Conservation (phyloP, 1,140 invertebrate species). For the Nephila pilipes region DNA sequence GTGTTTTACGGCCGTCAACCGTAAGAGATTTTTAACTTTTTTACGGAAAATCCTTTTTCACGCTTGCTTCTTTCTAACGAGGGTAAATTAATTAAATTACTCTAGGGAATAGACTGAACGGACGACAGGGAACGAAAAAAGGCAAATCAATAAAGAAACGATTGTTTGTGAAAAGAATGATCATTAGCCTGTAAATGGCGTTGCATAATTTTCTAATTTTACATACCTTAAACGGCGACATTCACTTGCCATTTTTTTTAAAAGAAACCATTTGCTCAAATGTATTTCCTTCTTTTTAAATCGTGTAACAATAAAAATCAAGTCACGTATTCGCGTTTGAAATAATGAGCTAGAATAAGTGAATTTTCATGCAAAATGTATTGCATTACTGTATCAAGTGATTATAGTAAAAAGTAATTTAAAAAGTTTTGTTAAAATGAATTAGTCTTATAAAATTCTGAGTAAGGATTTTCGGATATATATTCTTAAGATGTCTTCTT, state of each 20-base stretch:
- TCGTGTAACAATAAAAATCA: too few species aligned
- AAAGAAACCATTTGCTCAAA: neutral
- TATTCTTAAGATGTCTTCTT: too few species aligned
- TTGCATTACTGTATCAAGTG: too few species aligned
- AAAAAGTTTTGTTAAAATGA: too few species aligned
- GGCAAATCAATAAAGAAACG: neutral
- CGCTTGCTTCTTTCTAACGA: constrained; percentile 3
- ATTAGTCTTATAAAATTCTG: too few species aligned
- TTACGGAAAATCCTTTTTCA: neutral
- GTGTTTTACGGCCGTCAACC: neutral
- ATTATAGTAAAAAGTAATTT: too few species aligned
- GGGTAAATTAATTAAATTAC: constrained; percentile 50
- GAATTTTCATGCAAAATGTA: too few species aligned
- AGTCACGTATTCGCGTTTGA: too few species aligned
- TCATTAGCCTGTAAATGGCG: neutral
- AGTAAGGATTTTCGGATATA: too few species aligned
- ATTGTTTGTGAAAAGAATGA: neutral
- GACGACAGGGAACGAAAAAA: neutral
- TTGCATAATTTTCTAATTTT: constrained; percentile 11
- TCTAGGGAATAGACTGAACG: neutral
- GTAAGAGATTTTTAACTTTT: neutral
- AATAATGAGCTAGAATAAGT: too few species aligned
- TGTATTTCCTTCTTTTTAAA: neutral
- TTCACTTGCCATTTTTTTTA: neutral
- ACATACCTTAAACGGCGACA: neutral